A percentile compares a stretch with the other conserved stretches of the same genome.
Conservation (phyloP, 2,113 vertebrate genomes). For the Eretmochelys imbricata region DNA sequence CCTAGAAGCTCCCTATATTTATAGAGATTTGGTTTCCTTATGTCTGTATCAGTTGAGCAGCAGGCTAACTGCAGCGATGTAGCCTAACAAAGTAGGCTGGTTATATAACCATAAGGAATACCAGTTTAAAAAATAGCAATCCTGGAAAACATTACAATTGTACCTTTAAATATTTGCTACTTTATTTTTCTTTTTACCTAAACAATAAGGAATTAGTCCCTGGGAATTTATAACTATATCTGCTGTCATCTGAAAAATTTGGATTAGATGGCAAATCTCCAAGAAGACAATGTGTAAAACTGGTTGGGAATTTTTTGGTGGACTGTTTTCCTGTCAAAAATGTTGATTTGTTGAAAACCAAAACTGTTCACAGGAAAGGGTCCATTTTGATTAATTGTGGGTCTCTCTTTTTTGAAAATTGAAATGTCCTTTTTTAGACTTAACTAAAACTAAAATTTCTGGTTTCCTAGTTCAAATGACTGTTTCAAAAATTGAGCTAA, state of each 20-base stretch:
- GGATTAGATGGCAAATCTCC: slow-evolving; percentile 12
- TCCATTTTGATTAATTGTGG: background rate
- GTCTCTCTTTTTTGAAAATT: background rate
- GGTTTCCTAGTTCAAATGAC: background rate
- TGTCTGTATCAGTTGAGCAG: background rate
- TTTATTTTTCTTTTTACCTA: background rate
- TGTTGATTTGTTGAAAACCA: background rate
- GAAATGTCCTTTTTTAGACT: background rate
- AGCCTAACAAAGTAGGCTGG: slow-evolving; percentile 40
- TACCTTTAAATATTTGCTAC: background rate
- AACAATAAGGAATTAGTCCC: slow-evolving; percentile 19
- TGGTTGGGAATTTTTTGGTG: background rate
- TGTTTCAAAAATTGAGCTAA: background rate
- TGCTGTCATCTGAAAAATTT: slow-evolving; percentile 28
- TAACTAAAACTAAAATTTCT: background rate
- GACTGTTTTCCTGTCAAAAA: background rate
- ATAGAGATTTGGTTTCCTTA: slow-evolving; percentile 18
- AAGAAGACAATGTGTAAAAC: background rate
- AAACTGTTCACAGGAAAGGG: background rate
- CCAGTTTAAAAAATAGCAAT: background rate
- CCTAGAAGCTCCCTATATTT: slow-evolving; percentile 10
- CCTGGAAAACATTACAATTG: background rate
- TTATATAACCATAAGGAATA: slow-evolving; percentile 9
- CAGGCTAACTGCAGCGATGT: background rate
- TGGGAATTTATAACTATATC: slow-evolving; percentile 14